Percentiles rank a stretch among this genome's conserved stretches.
These are phyloP conservation scores for Sylvia borin DNA, from an alignment of 2,797 vertebrate genomes.

Conservation along the genomic window DNA sequence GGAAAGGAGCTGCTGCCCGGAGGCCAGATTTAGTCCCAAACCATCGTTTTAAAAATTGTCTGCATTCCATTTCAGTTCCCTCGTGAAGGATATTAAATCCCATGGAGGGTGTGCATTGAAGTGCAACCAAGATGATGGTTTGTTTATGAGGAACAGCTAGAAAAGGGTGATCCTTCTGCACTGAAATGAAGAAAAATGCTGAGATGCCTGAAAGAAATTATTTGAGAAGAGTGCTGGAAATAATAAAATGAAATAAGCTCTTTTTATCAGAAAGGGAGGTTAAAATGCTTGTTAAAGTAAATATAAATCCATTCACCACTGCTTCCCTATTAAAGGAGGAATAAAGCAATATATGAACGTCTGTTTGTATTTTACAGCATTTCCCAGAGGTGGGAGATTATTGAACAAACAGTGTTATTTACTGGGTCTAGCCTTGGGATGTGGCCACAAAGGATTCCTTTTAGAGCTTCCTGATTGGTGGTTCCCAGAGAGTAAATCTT, in stretches of 20 bases:
- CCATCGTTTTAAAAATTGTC: constrained; percentile 1
- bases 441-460: background rate
- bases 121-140: constrained; percentile 34
- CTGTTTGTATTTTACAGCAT: background rate
- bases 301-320: constrained; percentile 13
- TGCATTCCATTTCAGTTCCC: background rate
- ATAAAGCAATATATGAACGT: background rate
- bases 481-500: background rate
- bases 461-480: background rate
- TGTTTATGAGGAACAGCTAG: constrained; percentile 44
- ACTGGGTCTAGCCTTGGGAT: background rate
- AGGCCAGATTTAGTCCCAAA: background rate
- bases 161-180: constrained; percentile 13
- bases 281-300: constrained; percentile 37
- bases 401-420: constrained; percentile 29
- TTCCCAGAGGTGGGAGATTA: background rate
- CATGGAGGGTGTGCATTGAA: background rate
- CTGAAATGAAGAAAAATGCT: constrained; percentile 13
- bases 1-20: background rate
- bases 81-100: background rate
- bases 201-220: constrained; percentile 11
- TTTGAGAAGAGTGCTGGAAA: constrained; percentile 8
- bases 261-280: constrained; percentile 24
- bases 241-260: constrained; percentile 30
- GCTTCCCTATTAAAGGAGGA: background rate